Evolutionary conservation across 2,113 vertebrate genomes (phyloP).

Genomic region (Chelonoidis abingdonii): DNA sequence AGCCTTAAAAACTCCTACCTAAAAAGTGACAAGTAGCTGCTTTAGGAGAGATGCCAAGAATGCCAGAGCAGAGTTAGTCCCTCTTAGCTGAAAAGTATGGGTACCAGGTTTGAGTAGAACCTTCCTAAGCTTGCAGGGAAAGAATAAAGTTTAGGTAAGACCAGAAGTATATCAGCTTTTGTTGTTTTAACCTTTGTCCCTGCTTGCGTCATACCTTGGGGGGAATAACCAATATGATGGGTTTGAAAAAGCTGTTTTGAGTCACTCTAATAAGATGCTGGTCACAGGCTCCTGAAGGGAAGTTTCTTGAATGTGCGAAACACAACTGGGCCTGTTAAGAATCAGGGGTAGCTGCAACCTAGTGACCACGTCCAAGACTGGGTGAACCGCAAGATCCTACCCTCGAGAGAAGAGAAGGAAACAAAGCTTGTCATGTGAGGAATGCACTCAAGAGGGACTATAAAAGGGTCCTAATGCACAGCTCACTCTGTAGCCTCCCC

Average conservation of each 20-base stretch:
- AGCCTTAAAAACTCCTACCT: background rate
- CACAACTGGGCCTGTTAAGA: background rate
- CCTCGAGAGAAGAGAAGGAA: background rate
- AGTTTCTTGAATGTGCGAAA: background rate
- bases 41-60: background rate
- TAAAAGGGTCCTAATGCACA: background rate
- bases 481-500: background rate
- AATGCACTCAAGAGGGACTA: background rate
- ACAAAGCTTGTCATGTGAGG: background rate
- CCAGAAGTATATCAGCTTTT: background rate
- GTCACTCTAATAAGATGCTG: background rate
- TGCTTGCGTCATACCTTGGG: background rate
- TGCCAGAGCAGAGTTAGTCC: background rate
- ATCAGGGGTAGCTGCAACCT: background rate
- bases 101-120: accelerated
- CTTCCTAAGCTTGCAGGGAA: background rate
- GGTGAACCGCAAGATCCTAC: background rate
- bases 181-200: background rate
- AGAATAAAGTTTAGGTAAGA: background rate
- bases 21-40: background rate
- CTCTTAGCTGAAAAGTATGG: background rate
- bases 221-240: background rate
- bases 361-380: background rate
- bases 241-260: conserved; percentile 10
- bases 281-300: background rate